Evolutionary conservation across 2,113 vertebrate species (phyloP).

Genomic region (Blennius ocellaris): DNA sequence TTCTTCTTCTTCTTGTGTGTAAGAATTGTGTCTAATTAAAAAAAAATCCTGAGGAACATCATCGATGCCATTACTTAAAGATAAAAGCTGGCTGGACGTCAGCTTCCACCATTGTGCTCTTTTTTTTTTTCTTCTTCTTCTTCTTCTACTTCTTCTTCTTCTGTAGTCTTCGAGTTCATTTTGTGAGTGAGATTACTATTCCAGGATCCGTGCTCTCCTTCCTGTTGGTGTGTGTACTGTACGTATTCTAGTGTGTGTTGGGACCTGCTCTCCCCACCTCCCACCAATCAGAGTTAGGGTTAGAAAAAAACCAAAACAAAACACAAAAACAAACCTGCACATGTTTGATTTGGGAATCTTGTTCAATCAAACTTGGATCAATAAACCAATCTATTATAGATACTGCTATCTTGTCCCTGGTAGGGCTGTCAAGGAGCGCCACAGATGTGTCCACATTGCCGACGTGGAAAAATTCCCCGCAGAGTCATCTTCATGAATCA

Average conservation of each 20-base stretch:
- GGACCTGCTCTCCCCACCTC: slow-evolving; percentile 57
- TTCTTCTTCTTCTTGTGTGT: slow-evolving; percentile 60
- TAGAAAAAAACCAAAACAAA: no score
- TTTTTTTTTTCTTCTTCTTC: slow-evolving; percentile 49
- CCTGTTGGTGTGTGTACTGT: slow-evolving; percentile 76
- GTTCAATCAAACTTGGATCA: slow-evolving; percentile 33
- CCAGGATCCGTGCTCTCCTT: slow-evolving; percentile 74
- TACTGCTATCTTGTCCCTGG: slow-evolving; percentile 38
- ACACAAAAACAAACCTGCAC: slow-evolving; percentile 11
- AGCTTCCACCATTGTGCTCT: slow-evolving; percentile 83
- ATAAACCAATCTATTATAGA: slow-evolving; percentile 34
- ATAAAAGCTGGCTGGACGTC: slow-evolving; percentile 68
- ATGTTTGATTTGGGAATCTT: slow-evolving; percentile 36
- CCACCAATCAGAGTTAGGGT: slow-evolving; percentile 55
- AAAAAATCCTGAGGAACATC: slow-evolving; percentile 56
- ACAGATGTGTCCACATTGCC: slow-evolving; percentile 56
- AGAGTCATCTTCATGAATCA: slow-evolving; percentile 71
- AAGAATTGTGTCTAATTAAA: slow-evolving; percentile 57
- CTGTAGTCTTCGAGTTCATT: slow-evolving; percentile 64
- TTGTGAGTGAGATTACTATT: slow-evolving; percentile 67
- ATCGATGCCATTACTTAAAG: slow-evolving; percentile 77
- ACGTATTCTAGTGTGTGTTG: slow-evolving; percentile 73
- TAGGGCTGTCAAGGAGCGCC: slow-evolving; percentile 58
- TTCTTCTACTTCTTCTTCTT: no score
- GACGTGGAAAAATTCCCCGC: slow-evolving; percentile 62